Base-by-base conservation (phyloP, 2,888 invertebrate genomes). In the Oscheius onirici region DNA sequence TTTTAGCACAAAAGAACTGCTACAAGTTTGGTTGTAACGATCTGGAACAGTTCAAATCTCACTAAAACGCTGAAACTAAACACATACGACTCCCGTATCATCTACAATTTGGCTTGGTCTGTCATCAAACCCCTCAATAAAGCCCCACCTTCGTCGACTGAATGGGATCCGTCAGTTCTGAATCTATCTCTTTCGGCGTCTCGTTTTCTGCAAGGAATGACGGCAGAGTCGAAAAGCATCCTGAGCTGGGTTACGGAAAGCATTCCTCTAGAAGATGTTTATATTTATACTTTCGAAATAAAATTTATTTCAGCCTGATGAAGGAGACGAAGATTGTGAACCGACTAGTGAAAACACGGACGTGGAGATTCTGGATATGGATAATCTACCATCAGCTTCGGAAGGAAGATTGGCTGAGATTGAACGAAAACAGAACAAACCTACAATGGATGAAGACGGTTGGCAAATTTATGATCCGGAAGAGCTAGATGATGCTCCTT, bases 61-160 rank as follows among this genome's bases (percentile, higher is more conserved):
- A 28, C 77, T 63, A 66, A 78, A 61, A 80, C 77, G 0, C 55
- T 79, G 63, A 76, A 77, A 69, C 65, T 80, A 5, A 58, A 41
- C 11, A 65, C 70, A 11, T 80, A 76, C 68, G 67, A 75, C 52
- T 74, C 80, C 15, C 63, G 68, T 43, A 17, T 54, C 10, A 22
- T 80, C 3, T 72, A 69, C 43, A 74, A 72, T 11, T 54, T 69
- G 24, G 58, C 71, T 1, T 78, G 76, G 78, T 55, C 57, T 6
- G 71, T 63, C 10, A 26, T 73, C n/a, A 73, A 65, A 26, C 26
- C 26, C 3, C 20, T 54, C 15, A 78, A 78, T 44, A 69, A 68
- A n/a, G 43, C 77, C 11, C 10, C 24, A 17, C 44, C 54, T 28
- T 58, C 61, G 8, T 58, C 54, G 11, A 20, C 46, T 13, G 26